phyloP scores from a whole-genome alignment of 2,888 invertebrate genomes.

The Phaedon cochleariae region DNA sequence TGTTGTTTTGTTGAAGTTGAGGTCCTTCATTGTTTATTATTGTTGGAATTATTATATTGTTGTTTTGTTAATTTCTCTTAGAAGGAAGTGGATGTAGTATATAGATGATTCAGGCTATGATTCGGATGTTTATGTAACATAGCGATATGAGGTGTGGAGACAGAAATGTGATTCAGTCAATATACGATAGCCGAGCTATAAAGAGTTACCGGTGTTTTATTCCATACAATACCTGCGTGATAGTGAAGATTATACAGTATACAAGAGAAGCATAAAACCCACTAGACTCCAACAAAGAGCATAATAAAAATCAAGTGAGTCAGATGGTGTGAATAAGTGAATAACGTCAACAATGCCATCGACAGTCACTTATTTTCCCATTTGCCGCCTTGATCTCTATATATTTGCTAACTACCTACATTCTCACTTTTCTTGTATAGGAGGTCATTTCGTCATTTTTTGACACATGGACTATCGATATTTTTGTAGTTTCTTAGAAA shows the following conservation, averaged over 20 bases:
- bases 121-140: too few species aligned
- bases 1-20: too few species aligned
- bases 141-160: too few species aligned
- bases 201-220: too few species aligned
- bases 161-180: too few species aligned
- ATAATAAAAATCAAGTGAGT: conserved; percentile 47
- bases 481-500: conserved; percentile 49
- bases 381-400: conserved; percentile 47
- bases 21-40: too few species aligned
- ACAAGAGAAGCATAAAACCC: conserved; percentile 49
- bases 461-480: conserved; percentile 38
- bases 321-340: conserved; percentile 47
- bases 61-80: too few species aligned
- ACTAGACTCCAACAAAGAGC: conserved; percentile 43
- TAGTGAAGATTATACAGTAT: conserved; percentile 42
- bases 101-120: too few species aligned
- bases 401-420: conserved; percentile 42
- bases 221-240: too few species aligned
- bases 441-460: conserved; percentile 45
- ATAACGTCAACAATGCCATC: conserved; percentile 44
- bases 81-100: too few species aligned
- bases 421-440: conserved; percentile 54
- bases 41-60: too few species aligned
- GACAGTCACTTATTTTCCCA: conserved; percentile 56
- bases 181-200: too few species aligned